Percentiles rank a stretch among this genome's conserved stretches.
These are phyloP conservation scores for Cantharis lateralis DNA, from an alignment of 2,888 invertebrate genomes.

Conservation along the genomic window DNA sequence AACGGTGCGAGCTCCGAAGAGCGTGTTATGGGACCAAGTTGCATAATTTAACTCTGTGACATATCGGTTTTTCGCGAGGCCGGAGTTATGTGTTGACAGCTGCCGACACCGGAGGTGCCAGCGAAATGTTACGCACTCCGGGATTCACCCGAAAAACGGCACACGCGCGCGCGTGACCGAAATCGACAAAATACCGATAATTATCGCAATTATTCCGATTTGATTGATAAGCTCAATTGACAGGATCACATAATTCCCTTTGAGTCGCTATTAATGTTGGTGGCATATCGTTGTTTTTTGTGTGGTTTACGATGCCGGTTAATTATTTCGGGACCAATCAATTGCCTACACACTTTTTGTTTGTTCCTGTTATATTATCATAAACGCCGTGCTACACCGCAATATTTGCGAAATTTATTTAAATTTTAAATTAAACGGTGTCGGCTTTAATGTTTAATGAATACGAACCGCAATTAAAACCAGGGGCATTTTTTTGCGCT, in stretches of 20 bases:
- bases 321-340: slow-evolving; percentile 16
- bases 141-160: slow-evolving; percentile 5
- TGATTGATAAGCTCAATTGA: slow-evolving; percentile 19
- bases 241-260: not conserved
- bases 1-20: slow-evolving; percentile 1
- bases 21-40: slow-evolving; percentile 37
- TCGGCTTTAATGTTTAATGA: slow-evolving; percentile 18
- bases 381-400: not conserved
- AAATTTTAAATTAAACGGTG: slow-evolving; percentile 20
- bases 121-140: slow-evolving; percentile 8
- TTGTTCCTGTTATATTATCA: not conserved
- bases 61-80: slow-evolving; percentile 28
- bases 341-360: not conserved
- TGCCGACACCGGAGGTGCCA: slow-evolving; percentile 19
- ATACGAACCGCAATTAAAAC: slow-evolving; percentile 5
- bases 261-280: not conserved
- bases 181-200: slow-evolving; percentile 17
- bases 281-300: slow-evolving; percentile 19
- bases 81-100: slow-evolving; percentile 16
- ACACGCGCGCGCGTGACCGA: not conserved
- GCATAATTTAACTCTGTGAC: slow-evolving; percentile 42
- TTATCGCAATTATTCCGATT: slow-evolving; percentile 20
- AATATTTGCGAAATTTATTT: slow-evolving; percentile 20
- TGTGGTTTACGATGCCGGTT: slow-evolving; percentile 16
- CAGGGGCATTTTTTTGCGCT: not conserved